Percentiles rank a stretch among this genome's conserved stretches.
Evolutionary conservation across 2,888 invertebrate genomes (phyloP).

Genomic region (Apamea anceps): DNA sequence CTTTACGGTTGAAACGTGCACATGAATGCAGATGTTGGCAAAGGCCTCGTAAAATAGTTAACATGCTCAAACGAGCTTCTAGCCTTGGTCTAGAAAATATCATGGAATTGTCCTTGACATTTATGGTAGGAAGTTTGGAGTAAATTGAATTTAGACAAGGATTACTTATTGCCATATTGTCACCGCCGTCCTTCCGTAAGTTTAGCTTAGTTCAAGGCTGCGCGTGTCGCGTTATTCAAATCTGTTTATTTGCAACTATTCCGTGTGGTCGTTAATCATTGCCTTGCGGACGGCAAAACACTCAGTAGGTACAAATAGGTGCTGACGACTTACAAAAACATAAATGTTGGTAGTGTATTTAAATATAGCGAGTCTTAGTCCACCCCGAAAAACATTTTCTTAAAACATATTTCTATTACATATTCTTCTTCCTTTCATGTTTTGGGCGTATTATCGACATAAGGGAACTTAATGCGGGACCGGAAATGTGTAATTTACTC

Average conservation of each 20-base stretch:
- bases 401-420: not conserved
- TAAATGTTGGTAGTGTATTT: slow-evolving; percentile 20
- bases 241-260: slow-evolving; percentile 47
- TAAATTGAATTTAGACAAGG: slow-evolving; percentile 57
- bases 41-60: slow-evolving; percentile 11
- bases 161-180: slow-evolving; percentile 49
- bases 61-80: slow-evolving; percentile 7
- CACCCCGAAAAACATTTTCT: slow-evolving; percentile 1
- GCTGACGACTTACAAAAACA: slow-evolving; percentile 30
- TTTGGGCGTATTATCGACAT: not conserved
- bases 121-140: slow-evolving; percentile 37
- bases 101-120: slow-evolving; percentile 33
- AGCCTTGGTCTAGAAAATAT: slow-evolving; percentile 40
- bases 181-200: slow-evolving; percentile 42
- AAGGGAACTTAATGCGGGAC: slow-evolving; percentile 1
- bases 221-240: slow-evolving; percentile 44
- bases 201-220: slow-evolving; percentile 57
- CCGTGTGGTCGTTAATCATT: slow-evolving; percentile 48
- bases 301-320: slow-evolving; percentile 24
- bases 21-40: slow-evolving; percentile 23
- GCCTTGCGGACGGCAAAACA: slow-evolving; percentile 33
- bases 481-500: slow-evolving; percentile 21
- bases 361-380: slow-evolving; percentile 12
- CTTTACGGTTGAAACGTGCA: slow-evolving; percentile 24
- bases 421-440: not conserved